A percentile compares a stretch with the other conserved stretches of the same genome.
phyloP scores from a whole-genome alignment of 2,888 invertebrate species.

The Nyleta sp. region DNA sequence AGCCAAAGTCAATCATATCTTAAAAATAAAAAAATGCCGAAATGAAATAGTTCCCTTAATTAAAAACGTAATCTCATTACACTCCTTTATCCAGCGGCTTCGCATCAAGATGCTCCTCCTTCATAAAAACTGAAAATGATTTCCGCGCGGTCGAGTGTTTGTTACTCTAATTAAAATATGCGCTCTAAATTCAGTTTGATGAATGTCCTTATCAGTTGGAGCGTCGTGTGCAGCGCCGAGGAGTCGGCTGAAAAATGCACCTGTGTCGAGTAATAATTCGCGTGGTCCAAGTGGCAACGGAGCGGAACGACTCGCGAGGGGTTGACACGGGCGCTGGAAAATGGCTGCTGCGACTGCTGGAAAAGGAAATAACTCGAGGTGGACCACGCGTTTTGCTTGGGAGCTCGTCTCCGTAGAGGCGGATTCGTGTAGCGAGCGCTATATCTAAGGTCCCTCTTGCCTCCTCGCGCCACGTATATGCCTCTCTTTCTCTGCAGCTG shows the following conservation, averaged over 20 bases:
- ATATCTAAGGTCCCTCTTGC: conserved; percentile 62
- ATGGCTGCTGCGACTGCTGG: conserved; percentile 67
- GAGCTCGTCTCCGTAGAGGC: conserved; percentile 75
- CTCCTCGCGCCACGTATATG: conserved; percentile 47
- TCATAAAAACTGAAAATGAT: conserved; percentile 26
- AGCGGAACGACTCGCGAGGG: conserved; percentile 63
- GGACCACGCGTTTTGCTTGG: conserved; percentile 78
- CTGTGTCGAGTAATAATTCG: conserved; percentile 79
- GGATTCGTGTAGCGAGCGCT: conserved; percentile 73
- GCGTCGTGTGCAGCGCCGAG: conserved; percentile 38
- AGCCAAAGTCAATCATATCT: no score
- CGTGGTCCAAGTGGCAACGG: conserved; percentile 71
- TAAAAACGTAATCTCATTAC: conserved; percentile 36
- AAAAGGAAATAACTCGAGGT: conserved; percentile 78
- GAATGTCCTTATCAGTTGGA: conserved; percentile 55
- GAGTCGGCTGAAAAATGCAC: conserved; percentile 76
- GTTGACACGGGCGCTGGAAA: conserved; percentile 61
- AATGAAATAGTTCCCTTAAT: conserved; percentile 25
- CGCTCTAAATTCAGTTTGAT: conserved; percentile 55
- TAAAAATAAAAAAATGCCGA: no score
- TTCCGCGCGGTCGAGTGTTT: conserved; percentile 32
- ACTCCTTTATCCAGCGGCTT: conserved; percentile 1
- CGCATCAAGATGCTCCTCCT: neutral
- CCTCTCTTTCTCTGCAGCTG: conserved; percentile 64
- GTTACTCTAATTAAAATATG: conserved; percentile 50